A percentile compares a stretch with the other conserved stretches of the same genome.
Conservation (phyloP, 2,888 invertebrate species). For the Nemotelus nigrinus region DNA sequence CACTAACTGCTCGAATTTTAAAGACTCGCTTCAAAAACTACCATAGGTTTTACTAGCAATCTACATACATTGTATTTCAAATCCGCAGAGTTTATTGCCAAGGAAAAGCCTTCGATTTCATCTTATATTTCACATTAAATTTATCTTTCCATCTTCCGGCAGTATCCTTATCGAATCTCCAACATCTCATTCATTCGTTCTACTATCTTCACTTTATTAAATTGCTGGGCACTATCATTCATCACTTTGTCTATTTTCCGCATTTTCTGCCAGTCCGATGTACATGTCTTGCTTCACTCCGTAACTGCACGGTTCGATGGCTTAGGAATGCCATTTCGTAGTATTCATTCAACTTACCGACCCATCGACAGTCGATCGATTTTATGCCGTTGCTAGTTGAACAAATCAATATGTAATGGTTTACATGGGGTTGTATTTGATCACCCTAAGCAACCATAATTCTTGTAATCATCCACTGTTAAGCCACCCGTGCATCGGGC, state of each 20-base stretch:
- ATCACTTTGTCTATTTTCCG: conserved; percentile 12
- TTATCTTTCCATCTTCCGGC: background rate
- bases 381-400: background rate
- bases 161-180: conserved; percentile 3
- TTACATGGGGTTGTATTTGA: conserved; percentile 31
- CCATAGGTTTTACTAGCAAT: too few species aligned
- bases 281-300: too few species aligned
- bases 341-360: background rate
- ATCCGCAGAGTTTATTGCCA: too few species aligned
- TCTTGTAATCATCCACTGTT: conserved; percentile 41
- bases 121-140: too few species aligned
- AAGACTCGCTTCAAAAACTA: too few species aligned
- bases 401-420: conserved; percentile 42
- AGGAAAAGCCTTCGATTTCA: too few species aligned
- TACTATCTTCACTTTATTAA: conserved; percentile 18
- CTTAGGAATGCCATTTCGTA: too few species aligned
- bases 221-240: conserved; percentile 20
- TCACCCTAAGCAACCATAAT: conserved; percentile 37
- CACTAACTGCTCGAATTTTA: too few species aligned
- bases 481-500: conserved; percentile 22
- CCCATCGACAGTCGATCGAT: conserved; percentile 9
- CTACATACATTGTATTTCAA: too few species aligned
- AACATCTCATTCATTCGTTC: background rate
- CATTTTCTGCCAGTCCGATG: background rate
- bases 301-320: too few species aligned